A percentile compares a stretch with the other conserved stretches of the same genome.
These are phyloP conservation scores for Tolypeutes matacus DNA, from an alignment of 2,797 vertebrate species.

Conservation along the genomic window DNA sequence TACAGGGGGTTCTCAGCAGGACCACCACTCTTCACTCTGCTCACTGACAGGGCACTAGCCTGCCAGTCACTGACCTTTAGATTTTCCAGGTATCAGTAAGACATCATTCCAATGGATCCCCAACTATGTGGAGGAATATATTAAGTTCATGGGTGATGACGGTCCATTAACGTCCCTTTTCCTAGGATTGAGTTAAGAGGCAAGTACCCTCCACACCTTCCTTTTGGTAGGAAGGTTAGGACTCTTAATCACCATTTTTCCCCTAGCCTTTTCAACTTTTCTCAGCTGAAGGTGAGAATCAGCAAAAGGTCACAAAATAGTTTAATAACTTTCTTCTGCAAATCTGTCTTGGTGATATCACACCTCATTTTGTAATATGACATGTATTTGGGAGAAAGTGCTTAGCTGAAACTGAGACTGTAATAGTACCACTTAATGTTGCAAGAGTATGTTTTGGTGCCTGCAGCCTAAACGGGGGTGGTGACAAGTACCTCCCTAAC, in stretches of 20 bases:
- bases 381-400: neutral
- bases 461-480: neutral
- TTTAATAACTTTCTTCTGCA: constrained; percentile 7
- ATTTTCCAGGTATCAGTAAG: neutral
- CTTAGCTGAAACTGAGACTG: neutral
- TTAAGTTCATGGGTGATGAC: neutral
- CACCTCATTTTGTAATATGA: neutral
- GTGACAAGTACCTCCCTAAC: neutral
- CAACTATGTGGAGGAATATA: neutral
- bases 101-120: neutral
- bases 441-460: neutral
- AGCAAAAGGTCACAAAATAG: neutral
- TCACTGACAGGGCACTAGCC: neutral
- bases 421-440: neutral
- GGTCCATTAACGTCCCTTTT: neutral
- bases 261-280: neutral
- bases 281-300: neutral
- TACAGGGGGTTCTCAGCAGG: neutral
- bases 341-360: neutral
- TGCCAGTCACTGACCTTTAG: neutral
- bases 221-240: neutral
- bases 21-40: neutral
- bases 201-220: neutral
- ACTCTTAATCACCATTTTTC: neutral
- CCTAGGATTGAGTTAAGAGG: neutral